Evolutionary conservation across 2,888 invertebrate genomes (phyloP).

Genomic region (Dicranocentrus wangi): DNA sequence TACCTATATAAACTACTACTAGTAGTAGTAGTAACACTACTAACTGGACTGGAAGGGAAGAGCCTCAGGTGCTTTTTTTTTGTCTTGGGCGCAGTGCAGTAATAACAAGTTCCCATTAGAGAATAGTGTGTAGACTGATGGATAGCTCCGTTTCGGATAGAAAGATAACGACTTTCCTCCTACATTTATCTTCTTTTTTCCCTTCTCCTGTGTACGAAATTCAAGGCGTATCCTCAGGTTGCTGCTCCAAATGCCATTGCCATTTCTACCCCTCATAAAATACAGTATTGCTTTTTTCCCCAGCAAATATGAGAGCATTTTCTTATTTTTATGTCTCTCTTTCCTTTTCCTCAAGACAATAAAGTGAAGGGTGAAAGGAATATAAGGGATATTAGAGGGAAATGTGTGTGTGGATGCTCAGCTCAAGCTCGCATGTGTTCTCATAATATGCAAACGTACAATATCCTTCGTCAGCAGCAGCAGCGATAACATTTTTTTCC

Average conservation of each 20-base stretch:
- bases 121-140: conserved; percentile 37
- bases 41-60: neutral
- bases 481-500: conserved; percentile 42
- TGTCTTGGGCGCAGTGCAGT: conserved; percentile 4
- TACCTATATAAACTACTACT: neutral
- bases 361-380: conserved; percentile 35
- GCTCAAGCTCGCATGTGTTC: neutral
- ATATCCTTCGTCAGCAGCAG: conserved; percentile 34
- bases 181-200: conserved; percentile 51
- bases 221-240: conserved; percentile 62
- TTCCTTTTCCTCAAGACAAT: conserved; percentile 30
- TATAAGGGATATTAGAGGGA: neutral
- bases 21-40: neutral
- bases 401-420: neutral
- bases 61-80: conserved; percentile 64
- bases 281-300: conserved; percentile 41
- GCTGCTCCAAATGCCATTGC: conserved; percentile 51
- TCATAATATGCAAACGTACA: conserved; percentile 8
- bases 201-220: conserved; percentile 1
- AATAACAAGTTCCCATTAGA: neutral
- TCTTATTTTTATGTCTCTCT: conserved; percentile 51
- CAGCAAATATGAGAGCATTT: conserved; percentile 48
- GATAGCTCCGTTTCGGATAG: conserved; percentile 52
- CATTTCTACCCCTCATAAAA: conserved; percentile 50
- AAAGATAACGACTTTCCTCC: conserved; percentile 63